These are phyloP conservation scores for Steinernema hermaphroditum DNA, from an alignment of 2,888 invertebrate species.

Conservation along the genomic window DNA sequence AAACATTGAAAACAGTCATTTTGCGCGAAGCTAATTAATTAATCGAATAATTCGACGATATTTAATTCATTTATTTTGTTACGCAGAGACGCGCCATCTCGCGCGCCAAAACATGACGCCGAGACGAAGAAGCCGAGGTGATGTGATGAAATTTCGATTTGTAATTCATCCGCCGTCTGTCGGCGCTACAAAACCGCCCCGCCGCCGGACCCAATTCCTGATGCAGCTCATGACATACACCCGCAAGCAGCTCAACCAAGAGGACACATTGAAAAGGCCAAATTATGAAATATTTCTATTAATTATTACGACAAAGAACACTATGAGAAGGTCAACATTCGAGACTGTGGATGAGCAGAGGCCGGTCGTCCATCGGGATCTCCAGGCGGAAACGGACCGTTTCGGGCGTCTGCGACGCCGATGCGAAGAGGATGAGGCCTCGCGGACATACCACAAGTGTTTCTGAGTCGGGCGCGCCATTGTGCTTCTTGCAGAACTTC, in stretches of 20 bases:
- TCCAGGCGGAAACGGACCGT: slow-evolving; percentile 6
- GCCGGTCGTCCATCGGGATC: background rate
- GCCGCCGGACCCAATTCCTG: no score
- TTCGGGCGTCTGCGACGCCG: background rate
- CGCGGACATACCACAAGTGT: slow-evolving; percentile 4
- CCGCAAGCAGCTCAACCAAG: background rate
- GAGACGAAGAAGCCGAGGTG: no score
- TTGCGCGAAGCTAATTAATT: no score
- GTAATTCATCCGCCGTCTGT: no score
- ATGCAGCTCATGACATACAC: background rate
- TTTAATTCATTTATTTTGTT: no score
- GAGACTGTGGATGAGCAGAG: slow-evolving; percentile 5
- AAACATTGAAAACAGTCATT: no score
- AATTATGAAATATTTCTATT: background rate
- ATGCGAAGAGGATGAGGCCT: background rate
- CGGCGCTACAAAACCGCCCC: no score
- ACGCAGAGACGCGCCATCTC: no score
- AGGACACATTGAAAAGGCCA: background rate
- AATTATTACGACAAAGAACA: background rate
- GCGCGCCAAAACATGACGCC: no score
- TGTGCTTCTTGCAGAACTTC: background rate
- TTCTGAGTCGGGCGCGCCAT: background rate
- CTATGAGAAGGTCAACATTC: background rate
- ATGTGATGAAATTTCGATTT: no score
- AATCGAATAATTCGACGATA: no score